A percentile compares a stretch with the other conserved stretches of the same genome.
phyloP scores from a whole-genome alignment of 2,797 vertebrate genomes.

The Sebastes matsubarae region DNA sequence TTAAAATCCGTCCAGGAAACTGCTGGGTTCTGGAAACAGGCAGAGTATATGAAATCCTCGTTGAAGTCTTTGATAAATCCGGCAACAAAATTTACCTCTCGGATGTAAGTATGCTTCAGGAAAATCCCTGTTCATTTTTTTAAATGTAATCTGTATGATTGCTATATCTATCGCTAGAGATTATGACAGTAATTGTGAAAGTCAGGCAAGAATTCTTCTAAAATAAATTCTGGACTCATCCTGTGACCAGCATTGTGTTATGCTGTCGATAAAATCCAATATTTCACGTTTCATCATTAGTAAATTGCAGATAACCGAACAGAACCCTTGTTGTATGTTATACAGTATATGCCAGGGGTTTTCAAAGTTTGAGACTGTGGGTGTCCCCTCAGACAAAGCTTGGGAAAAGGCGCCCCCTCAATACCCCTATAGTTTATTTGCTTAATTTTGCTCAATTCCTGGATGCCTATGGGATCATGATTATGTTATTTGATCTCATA shows the following conservation, averaged over 20 bases:
- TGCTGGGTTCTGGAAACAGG: constrained; percentile 93
- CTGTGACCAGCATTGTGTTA: background rate
- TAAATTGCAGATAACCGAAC: background rate
- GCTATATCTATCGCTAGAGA: rapidly evolving
- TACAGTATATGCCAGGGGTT: background rate
- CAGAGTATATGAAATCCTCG: constrained; percentile 86
- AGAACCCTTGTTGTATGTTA: background rate
- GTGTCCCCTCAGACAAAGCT: too few species aligned
- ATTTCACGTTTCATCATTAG: background rate
- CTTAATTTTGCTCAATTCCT: background rate
- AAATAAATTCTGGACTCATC: background rate
- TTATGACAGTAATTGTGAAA: background rate
- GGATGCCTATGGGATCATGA: background rate
- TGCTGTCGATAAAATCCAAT: background rate
- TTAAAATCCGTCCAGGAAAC: constrained; percentile 91
- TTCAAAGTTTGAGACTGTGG: too few species aligned
- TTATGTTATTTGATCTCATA: background rate
- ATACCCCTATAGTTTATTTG: too few species aligned
- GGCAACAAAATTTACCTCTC: constrained; percentile 92
- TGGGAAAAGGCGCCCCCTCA: too few species aligned
- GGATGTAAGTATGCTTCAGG: constrained; percentile 85
- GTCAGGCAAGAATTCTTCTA: background rate
- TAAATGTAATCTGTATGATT: background rate
- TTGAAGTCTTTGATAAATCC: constrained; percentile 94
- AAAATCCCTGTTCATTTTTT: background rate